Evolutionary conservation across 2,113 vertebrate species (phyloP), one percentile per base, ranked within the genome.

Genomic region (Microtus ochrogaster): DNA sequence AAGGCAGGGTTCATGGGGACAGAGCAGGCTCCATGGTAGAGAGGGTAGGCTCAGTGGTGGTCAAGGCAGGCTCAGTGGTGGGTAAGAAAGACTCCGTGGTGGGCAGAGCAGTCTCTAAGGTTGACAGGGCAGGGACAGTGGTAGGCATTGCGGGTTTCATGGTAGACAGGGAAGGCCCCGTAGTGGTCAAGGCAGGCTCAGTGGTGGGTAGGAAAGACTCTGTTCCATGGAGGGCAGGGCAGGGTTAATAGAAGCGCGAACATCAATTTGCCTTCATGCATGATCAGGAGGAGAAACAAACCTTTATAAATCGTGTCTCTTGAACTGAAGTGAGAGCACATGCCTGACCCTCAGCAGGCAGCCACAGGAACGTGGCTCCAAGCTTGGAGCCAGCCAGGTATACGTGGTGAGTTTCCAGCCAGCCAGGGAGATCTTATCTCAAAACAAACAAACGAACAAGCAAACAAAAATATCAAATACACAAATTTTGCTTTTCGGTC

Each of bases 221-320:
- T 17, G 21, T 47, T 47, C 28, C 33, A 12, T 33, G 61, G 39
- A 66, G 26, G 39, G 82, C 41, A 33, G 39, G 39, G 13, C 55
- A 63, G 58, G n/a, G 24, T 83, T 41, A n/a, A 63, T 19, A 39
- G 12, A 47, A 77, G n/a, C 61, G 49, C 26, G 14, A 21, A 1
- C 6, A 49, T 49, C 19, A n/a, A 22, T 28, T 14, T 36, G 47
- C 52, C 61, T 66, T 30, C 8, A 17, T 21, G 17, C 36, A 4
- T 0, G 17, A 73, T 41, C 61, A n/a, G 2, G 0, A 19, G 0
- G 28, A 39, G 70, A 0, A 6, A 36, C 1, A 0, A 16, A 28
- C 2, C 3, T 36, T 7, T 55, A 39, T 1, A 21, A 61, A 26
- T 12, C 21, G 16, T n/a, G 30, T 39, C 74, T 70, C 49, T 61